These are phyloP conservation scores for Takifugu flavidus DNA, from an alignment of 2,113 vertebrate genomes.

Conservation along the genomic window DNA sequence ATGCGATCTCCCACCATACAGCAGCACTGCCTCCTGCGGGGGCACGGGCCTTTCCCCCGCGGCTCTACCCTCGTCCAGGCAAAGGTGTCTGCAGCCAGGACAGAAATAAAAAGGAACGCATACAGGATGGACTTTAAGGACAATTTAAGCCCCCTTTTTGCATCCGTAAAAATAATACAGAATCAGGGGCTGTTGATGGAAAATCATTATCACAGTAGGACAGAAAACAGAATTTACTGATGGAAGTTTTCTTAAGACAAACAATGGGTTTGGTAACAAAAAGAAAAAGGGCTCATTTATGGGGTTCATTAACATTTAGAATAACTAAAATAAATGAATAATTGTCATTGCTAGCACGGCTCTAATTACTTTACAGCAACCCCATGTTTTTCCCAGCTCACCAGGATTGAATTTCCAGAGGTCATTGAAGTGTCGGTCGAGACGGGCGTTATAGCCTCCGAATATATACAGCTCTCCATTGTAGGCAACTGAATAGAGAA, in stretches of 20 bases:
- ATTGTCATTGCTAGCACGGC: no score
- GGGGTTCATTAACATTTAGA: no score
- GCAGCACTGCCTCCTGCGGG: constrained; percentile 93
- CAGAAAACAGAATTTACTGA: no score
- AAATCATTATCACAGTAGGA: no score
- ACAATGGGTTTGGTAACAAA: no score
- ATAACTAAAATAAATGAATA: no score
- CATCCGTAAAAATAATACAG: no score
- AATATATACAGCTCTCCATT: constrained; percentile 95
- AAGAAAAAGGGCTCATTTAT: no score
- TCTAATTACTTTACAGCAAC: neutral
- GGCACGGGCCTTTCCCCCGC: constrained; percentile 92
- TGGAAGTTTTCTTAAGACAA: no score
- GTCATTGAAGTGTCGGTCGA: constrained; percentile 96
- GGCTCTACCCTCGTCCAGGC: constrained; percentile 93
- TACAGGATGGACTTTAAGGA: neutral
- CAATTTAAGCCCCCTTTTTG: no score
- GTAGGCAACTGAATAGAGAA: constrained; percentile 82
- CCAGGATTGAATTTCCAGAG: constrained; percentile 98
- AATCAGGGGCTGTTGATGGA: no score
- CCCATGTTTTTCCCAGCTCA: constrained; percentile 53
- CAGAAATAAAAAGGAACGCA: constrained; percentile 5
- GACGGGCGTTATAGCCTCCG: constrained; percentile 93
- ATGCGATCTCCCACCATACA: constrained; percentile 97
- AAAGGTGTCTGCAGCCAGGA: constrained; percentile 67